These are phyloP conservation scores for Brachystomella parvula DNA, from an alignment of 1,140 invertebrate species.

Conservation along the genomic window DNA sequence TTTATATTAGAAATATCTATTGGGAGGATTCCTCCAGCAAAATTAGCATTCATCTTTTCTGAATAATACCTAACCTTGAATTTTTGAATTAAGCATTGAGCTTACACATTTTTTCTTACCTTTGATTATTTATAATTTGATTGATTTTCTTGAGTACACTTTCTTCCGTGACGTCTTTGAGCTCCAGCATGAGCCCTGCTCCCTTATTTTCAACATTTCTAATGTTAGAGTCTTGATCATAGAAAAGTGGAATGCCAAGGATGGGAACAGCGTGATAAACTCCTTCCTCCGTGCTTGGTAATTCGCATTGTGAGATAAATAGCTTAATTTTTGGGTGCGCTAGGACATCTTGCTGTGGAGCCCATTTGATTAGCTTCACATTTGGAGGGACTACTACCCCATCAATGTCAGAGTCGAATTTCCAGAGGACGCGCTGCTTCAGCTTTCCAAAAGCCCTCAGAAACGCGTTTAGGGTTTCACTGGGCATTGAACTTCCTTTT, in stretches of 20 bases:
- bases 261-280: conserved; percentile 41
- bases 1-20: no score
- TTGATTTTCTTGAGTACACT: conserved; percentile 12
- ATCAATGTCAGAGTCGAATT: conserved; percentile 40
- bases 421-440: conserved; percentile 44
- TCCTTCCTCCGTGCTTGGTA: conserved; percentile 41
- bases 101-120: conserved; percentile 3
- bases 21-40: no score
- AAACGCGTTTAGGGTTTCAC: conserved; percentile 47
- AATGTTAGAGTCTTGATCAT: conserved; percentile 23
- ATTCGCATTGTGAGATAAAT: conserved; percentile 44
- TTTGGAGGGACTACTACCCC: conserved; percentile 27
- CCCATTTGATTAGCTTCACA: conserved; percentile 37
- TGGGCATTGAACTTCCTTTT: conserved; percentile 47
- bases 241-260: conserved; percentile 31
- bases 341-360: conserved; percentile 36
- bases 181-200: neutral
- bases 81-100: no score
- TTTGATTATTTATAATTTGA: conserved; percentile 10
- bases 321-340: conserved; percentile 38
- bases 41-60: no score
- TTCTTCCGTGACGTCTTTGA: conserved; percentile 5
- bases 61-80: no score
- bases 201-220: conserved; percentile 31
- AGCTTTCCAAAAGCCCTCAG: conserved; percentile 50